Conservation (phyloP, 2,797 vertebrate species). For the Centropyge bicolor region DNA sequence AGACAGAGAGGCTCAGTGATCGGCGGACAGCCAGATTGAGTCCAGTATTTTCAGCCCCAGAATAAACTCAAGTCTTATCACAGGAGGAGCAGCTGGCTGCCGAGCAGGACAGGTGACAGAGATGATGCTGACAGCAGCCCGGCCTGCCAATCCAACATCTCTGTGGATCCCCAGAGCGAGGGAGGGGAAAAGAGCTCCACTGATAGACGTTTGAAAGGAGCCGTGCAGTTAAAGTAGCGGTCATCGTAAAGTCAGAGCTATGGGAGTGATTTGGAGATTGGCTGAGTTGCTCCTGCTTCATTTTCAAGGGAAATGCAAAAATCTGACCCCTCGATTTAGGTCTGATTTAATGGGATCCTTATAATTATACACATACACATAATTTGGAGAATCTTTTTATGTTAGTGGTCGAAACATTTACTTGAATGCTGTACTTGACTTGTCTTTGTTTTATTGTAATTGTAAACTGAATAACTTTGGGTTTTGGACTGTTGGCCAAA, state of each 20-base stretch:
- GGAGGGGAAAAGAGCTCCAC: background rate
- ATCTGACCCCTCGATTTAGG: background rate
- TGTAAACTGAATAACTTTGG: too few species aligned
- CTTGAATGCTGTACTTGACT: background rate
- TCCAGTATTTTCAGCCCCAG: conserved; percentile 55
- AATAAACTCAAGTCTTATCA: conserved; percentile 83
- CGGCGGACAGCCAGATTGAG: conserved; percentile 62
- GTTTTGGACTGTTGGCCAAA: too few species aligned
- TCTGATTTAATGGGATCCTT: background rate
- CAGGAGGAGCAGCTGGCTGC: conserved; percentile 79
- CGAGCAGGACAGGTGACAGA: conserved; percentile 73
- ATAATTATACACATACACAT: background rate
- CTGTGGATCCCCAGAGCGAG: conserved; percentile 27
- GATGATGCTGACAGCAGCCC: conserved; percentile 65
- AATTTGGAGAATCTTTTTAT: background rate
- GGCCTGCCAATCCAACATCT: conserved; percentile 66
- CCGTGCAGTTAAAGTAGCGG: conserved; percentile 27
- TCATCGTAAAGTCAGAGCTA: conserved; percentile 39
- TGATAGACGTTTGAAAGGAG: conserved; percentile 31
- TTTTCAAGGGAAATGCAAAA: conserved; percentile 11
- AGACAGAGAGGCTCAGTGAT: conserved; percentile 48
- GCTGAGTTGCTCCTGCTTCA: background rate
- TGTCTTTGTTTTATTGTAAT: too few species aligned
- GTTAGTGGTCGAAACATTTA: background rate
- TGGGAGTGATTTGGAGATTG: background rate